A percentile compares a stretch with the other conserved stretches of the same genome.
Evolutionary conservation across 1,140 invertebrate species (phyloP).

Genomic region (Drosophila parvula): DNA sequence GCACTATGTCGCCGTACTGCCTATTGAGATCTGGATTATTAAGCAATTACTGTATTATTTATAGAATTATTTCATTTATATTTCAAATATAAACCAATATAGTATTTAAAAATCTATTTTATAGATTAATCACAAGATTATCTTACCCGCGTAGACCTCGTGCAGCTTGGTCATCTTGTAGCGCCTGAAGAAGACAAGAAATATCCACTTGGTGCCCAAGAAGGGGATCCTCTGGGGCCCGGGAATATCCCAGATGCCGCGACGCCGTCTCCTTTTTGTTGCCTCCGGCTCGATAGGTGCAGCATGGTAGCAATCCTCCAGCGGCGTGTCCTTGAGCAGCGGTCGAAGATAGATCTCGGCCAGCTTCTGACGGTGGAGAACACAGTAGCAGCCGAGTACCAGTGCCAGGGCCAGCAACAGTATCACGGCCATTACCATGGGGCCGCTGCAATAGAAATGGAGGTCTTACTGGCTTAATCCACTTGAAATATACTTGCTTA

Average conservation of each 20-base stretch:
- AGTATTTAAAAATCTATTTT: background rate
- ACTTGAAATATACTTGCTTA: constrained; percentile 22
- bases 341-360: constrained; percentile 67
- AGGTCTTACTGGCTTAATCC: constrained; percentile 36
- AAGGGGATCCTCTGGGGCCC: constrained; percentile 90
- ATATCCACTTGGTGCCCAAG: constrained; percentile 91
- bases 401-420: constrained; percentile 78
- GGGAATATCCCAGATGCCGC: constrained; percentile 86
- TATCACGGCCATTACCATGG: constrained; percentile 83
- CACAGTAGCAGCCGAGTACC: constrained; percentile 75
- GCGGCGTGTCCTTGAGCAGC: constrained; percentile 60
- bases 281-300: constrained; percentile 53
- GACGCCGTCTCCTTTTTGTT: constrained; percentile 24
- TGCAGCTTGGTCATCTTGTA: constrained; percentile 91
- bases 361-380: constrained; percentile 69
- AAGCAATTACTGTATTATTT: background rate
- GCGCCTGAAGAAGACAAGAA: constrained; percentile 87
- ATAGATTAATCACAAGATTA: background rate
- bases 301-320: constrained; percentile 76
- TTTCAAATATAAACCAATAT: constrained; percentile 1
- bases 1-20: constrained; percentile 90
- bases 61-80: background rate
- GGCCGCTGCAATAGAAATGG: constrained; percentile 39
- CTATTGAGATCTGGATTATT: constrained; percentile 86
- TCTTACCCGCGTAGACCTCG: constrained; percentile 90